Conservation (phyloP, 2,888 invertebrate species). For the Phaedon cochleariae region DNA sequence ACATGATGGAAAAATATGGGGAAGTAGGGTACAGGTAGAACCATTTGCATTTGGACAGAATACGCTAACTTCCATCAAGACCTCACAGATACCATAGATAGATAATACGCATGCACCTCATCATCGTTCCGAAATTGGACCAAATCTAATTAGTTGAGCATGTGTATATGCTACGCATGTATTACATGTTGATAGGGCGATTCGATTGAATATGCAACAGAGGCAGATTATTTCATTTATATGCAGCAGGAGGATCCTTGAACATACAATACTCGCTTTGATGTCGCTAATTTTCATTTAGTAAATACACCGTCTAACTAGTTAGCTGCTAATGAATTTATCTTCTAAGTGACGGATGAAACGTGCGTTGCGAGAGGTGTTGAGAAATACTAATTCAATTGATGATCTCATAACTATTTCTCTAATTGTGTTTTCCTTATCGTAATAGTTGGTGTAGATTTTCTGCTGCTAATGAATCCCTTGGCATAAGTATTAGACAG, state of each 20-base stretch:
- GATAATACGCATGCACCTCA: no score
- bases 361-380: background rate
- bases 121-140: no score
- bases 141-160: no score
- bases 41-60: no score
- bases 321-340: constrained; percentile 10
- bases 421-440: no score
- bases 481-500: no score
- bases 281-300: constrained; percentile 3
- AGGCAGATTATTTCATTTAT: constrained; percentile 11
- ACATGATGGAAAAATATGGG: no score
- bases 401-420: background rate
- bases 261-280: constrained; percentile 4
- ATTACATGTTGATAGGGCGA: background rate
- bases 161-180: background rate
- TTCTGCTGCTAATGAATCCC: no score
- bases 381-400: background rate
- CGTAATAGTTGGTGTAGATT: no score
- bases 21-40: no score
- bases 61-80: no score
- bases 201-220: constrained; percentile 9
- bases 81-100: no score
- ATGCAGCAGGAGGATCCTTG: constrained; percentile 12
- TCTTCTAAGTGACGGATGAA: background rate
- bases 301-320: constrained; percentile 7